Base-by-base conservation (phyloP, 2,888 invertebrate genomes). In the Emmelina monodactyla region DNA sequence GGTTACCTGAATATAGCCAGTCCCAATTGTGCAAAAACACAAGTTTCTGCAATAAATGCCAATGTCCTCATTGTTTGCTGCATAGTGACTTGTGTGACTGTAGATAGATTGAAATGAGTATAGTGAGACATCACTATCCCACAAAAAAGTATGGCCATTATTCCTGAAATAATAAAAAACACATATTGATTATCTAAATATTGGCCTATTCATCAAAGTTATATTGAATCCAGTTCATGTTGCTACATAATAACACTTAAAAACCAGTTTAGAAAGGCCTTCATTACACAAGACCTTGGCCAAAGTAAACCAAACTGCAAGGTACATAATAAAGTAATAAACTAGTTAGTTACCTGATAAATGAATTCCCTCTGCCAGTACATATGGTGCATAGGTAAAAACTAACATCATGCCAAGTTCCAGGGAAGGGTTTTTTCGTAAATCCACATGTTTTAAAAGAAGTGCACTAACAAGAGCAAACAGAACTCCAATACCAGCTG, bases 71-170 rank as follows among this genome's bases (percentile, higher is more conserved):
- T 94, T 1, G 97, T 98, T 71, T 98, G 97, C 65, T 98, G 97
- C 91, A 99, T 97, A 2, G 98, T 98, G 34, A 99, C 97, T 80
- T 99, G 99, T 0, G 98, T 97, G 13, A 99, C 92, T 1, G 98
- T 97, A 1, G 97, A 97, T 29, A 99, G 79, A 69, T 99, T 99
- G 59, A 94, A 94, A 82, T 99, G 99, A 10, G 98, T 98, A 67
- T 99, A 99, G 68, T 99, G 99, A 0, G 97, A 97, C 99, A 99
- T 99, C 1, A 97, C 97, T 58, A 99, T 95, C 5, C 98, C 99
- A 78, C 97, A 97, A 66, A 98, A 97, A 48, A 99, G 75, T 55
- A 99, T 99, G 5, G 99, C 97, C 98, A 99, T 99, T 39, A 99
- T 99, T 41, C 98, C 94, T 88, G 81, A 51, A 67, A 85, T 3